phyloP scores from a whole-genome alignment of 2,113 vertebrate species.

The Leptodactylus fuscus region DNA sequence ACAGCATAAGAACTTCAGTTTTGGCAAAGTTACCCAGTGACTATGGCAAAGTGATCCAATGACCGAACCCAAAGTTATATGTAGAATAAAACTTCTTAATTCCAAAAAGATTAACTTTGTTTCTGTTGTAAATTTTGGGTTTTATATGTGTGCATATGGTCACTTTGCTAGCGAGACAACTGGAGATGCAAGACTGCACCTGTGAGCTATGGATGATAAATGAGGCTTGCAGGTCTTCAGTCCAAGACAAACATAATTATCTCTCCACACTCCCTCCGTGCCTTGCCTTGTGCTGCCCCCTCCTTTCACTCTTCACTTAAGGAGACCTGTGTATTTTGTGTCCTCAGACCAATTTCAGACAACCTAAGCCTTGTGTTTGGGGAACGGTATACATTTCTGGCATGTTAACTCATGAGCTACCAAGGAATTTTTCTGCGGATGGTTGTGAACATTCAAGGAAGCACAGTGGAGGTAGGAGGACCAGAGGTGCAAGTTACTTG shows the following conservation, averaged over 20 bases:
- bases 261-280: neutral
- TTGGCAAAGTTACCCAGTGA: too few species aligned
- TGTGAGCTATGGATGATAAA: constrained; percentile 45
- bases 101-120: neutral
- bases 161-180: neutral
- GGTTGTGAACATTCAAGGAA: neutral
- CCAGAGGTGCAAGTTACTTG: neutral
- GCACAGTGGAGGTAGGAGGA: neutral
- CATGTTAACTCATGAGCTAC: constrained; percentile 14
- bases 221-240: constrained; percentile 27
- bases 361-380: neutral
- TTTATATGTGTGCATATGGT: constrained; percentile 1
- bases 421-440: neutral
- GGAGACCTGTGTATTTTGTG: constrained; percentile 11
- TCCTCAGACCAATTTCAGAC: neutral
- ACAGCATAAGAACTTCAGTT: too few species aligned
- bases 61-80: neutral
- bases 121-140: neutral
- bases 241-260: constrained; percentile 52
- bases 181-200: constrained; percentile 31
- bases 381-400: neutral
- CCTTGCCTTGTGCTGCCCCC: neutral
- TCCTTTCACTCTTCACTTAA: neutral
- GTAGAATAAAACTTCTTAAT: neutral
- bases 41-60: neutral